A percentile compares a stretch with the other conserved stretches of the same genome.
Evolutionary conservation across 2,113 vertebrate species (phyloP).

Genomic region (Hippoglossus stenolepis): DNA sequence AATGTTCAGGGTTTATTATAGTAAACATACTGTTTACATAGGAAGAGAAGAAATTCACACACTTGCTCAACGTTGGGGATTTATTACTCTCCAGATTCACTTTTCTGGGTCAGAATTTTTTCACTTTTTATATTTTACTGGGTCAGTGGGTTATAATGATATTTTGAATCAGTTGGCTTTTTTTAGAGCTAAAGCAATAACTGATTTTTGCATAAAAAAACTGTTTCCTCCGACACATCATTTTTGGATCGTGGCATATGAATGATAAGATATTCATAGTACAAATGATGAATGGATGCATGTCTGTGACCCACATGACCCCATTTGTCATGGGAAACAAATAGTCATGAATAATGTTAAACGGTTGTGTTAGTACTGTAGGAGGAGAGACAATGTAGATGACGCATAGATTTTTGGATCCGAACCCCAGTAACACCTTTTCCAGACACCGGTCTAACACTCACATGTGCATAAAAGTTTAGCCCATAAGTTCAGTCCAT

Average conservation of each 20-base stretch:
- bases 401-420: slow-evolving; percentile 12
- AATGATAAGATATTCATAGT: slow-evolving; percentile 22
- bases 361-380: slow-evolving; percentile 56
- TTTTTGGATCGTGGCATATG: slow-evolving; percentile 8
- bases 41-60: neutral
- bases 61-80: too few relatives aligned
- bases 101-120: neutral
- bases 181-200: neutral
- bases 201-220: too few relatives aligned
- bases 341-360: slow-evolving; percentile 70
- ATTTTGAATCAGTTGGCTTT: neutral
- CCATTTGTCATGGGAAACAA: slow-evolving; percentile 66
- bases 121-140: neutral
- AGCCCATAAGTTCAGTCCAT: slow-evolving; percentile 11
- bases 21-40: neutral
- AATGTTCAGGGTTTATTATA: neutral
- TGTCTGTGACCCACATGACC: slow-evolving; percentile 66
- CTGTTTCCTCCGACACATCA: neutral
- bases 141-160: neutral
- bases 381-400: neutral
- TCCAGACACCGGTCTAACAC: neutral
- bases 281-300: slow-evolving; percentile 53
- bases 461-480: neutral
- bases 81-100: neutral
- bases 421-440: neutral